Evolutionary conservation across 1,140 invertebrate genomes (phyloP), one percentile per base, ranked within the genome.

Genomic region (Solenopsis fugax): DNA sequence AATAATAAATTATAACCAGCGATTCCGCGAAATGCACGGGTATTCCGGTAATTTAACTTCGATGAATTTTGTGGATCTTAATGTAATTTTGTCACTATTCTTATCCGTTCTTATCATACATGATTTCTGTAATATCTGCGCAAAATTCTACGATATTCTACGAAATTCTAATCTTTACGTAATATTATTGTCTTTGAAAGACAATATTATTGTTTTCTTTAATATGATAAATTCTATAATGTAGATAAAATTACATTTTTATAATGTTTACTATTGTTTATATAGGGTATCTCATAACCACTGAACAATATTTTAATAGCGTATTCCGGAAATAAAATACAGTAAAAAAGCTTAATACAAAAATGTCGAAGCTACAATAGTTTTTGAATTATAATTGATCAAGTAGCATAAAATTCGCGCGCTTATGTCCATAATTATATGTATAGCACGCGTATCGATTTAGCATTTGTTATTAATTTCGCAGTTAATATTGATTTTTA

Each of bases 1-100:
- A 24, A 37, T 71, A 71, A 71, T 81, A 81, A 71, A 81, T 81
- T 50, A 80, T 69, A 69, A 81, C 29, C 2, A 71, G 52, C 37
- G 37, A 56, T 45, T 58, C 10, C 21, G 21, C 24, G 21, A 81
- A 41, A 65, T 9, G 21, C 34, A 41, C 29, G 37, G 45, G 16
- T 81, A 69, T 81, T 71, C 16, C 3, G 6, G 7, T 29, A 81
- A 71, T 71, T 71, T 45, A 71, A 37, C 65, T 45, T 71, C 7
- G 18, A 81, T 58, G 24, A 78, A 48, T 64, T 48, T 71, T 54
- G 16, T 10, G 4, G 0, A 58, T 0, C 16, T n/a, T 45, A 29
- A 45, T 24, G 29, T 29, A 18, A 71, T 71, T 81, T 71, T 24
- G 2, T 69, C 21, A 16, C n/a, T 80, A 48, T 5, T 18, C 16